Conservation (phyloP, 2,797 vertebrate genomes). For the Halcyon smyrnensis region DNA sequence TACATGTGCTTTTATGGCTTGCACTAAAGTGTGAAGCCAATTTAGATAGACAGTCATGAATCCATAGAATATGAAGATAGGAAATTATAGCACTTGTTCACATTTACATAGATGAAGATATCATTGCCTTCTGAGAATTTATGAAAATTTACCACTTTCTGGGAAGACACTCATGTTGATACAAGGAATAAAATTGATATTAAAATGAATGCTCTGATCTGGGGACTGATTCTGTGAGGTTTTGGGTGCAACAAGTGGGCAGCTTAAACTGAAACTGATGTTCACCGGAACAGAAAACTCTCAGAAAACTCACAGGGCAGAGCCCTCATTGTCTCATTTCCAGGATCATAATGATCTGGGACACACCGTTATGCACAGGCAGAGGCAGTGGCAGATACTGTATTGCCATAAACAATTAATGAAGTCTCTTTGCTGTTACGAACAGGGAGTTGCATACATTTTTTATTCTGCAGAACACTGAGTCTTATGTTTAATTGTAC, state of each 20-base stretch:
- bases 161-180: neutral
- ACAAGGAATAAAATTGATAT: neutral
- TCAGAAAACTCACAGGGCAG: neutral
- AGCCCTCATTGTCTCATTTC: neutral
- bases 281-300: neutral
- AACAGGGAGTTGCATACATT: neutral
- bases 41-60: neutral
- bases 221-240: neutral
- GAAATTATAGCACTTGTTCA: neutral
- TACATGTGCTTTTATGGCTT: accelerated
- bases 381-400: neutral
- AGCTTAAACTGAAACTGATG: neutral
- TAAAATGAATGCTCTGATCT: neutral
- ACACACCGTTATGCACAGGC: neutral
- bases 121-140: neutral
- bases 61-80: neutral
- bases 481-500: neutral
- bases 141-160: neutral
- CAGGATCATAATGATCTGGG: neutral
- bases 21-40: neutral
- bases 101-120: neutral
- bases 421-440: neutral
- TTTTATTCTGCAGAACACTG: neutral
- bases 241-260: neutral
- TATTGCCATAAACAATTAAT: slow-evolving; percentile 27